Evolutionary conservation across 2,888 invertebrate genomes (phyloP).

Genomic region (Andrena flavipes): DNA sequence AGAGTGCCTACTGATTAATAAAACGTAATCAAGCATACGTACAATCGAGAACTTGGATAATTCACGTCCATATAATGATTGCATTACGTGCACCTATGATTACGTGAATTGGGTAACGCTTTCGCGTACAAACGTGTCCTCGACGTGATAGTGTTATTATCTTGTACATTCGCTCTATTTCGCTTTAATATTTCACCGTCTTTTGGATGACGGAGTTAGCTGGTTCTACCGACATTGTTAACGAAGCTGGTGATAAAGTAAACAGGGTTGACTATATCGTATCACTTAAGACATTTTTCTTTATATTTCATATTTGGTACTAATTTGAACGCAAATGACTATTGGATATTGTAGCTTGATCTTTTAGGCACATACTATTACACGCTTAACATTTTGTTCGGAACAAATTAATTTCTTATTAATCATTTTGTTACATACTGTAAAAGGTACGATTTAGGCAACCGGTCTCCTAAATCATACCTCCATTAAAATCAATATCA

Average conservation of each 20-base stretch:
- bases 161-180: neutral
- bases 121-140: neutral
- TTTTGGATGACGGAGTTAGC: conserved; percentile 9
- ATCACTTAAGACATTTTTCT: too few species aligned
- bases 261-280: too few species aligned
- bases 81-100: conserved; percentile 12
- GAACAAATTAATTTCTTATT: too few species aligned
- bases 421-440: too few species aligned
- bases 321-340: too few species aligned
- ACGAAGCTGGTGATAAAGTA: neutral
- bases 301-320: too few species aligned
- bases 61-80: neutral
- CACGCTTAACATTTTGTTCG: too few species aligned
- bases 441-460: too few species aligned
- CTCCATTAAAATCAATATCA: too few species aligned
- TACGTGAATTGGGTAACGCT: neutral
- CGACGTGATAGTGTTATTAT: neutral
- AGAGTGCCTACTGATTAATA: conserved; percentile 16
- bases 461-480: too few species aligned
- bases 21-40: conserved; percentile 27
- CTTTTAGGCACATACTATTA: too few species aligned
- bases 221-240: neutral
- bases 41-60: conserved; percentile 3
- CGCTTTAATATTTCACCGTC: conserved; percentile 2
- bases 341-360: too few species aligned